A percentile compares a stretch with the other conserved stretches of the same genome.
Conservation (phyloP, 2,113 vertebrate species). For the Tympanuchus pallidicinctus region DNA sequence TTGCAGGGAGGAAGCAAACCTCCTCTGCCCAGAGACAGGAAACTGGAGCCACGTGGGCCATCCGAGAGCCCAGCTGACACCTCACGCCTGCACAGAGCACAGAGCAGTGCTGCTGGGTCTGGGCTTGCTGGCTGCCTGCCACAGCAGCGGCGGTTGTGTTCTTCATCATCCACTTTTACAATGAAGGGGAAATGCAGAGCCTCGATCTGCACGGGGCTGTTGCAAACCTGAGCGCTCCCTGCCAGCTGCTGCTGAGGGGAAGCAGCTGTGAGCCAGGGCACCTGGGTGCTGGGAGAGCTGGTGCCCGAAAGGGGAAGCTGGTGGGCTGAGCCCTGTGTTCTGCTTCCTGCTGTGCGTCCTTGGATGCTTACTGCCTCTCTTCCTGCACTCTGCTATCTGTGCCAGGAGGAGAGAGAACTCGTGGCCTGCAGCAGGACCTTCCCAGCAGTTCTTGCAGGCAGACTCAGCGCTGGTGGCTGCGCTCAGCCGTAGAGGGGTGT, state of each 20-base stretch:
- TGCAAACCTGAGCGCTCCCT: background rate
- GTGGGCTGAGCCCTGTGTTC: background rate
- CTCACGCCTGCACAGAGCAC: background rate
- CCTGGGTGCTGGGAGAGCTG: background rate
- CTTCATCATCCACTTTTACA: background rate
- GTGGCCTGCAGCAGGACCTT: background rate
- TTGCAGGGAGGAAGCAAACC: background rate
- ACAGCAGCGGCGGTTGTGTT: fast-evolving
- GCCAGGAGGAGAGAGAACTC: background rate
- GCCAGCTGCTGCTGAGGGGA: background rate
- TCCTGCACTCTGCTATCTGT: fast-evolving
- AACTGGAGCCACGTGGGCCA: conserved; percentile 2
- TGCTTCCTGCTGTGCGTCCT: background rate
- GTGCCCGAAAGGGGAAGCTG: background rate
- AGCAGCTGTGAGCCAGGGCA: background rate
- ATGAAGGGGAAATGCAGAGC: fast-evolving
- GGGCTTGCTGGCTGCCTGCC: background rate
- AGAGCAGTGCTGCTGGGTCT: background rate
- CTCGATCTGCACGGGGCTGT: background rate
- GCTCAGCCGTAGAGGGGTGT: background rate
- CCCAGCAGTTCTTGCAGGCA: fast-evolving
- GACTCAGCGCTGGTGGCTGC: fast-evolving
- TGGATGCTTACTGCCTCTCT: background rate
- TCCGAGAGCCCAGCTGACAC: background rate
- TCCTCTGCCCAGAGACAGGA: conserved; percentile 13